These are phyloP conservation scores for Onthophagus sagittarius DNA, from an alignment of 2,888 invertebrate species.

Conservation along the genomic window DNA sequence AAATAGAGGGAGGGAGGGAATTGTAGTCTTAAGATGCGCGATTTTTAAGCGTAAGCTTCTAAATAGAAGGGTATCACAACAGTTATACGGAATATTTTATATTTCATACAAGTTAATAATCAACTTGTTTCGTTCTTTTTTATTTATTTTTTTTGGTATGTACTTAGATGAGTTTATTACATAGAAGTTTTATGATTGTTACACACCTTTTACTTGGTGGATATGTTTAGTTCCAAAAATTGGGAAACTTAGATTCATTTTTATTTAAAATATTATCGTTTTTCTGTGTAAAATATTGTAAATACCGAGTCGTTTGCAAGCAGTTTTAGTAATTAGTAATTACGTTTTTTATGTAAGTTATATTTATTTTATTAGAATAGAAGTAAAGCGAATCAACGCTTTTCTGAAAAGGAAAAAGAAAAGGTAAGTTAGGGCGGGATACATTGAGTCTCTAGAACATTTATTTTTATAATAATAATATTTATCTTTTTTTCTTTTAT, in stretches of 20 bases:
- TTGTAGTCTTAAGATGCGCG: background rate
- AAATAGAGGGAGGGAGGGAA: conserved; percentile 16
- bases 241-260: conserved; percentile 12
- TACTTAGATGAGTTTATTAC: no score
- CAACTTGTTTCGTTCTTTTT: background rate
- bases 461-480: background rate
- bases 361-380: background rate
- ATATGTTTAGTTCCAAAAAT: conserved; percentile 29
- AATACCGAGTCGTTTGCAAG: conserved; percentile 17
- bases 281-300: conserved; percentile 28
- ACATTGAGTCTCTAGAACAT: conserved; percentile 7
- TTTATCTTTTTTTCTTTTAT: background rate
- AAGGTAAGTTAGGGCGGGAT: background rate
- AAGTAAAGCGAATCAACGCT: background rate
- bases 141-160: background rate
- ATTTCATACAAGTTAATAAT: conserved; percentile 17
- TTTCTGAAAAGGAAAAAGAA: background rate
- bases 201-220: conserved; percentile 27
- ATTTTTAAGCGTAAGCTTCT: conserved; percentile 27
- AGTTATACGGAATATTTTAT: conserved; percentile 26
- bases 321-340: background rate
- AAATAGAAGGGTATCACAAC: conserved; percentile 31
- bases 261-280: conserved; percentile 27
- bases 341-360: background rate
- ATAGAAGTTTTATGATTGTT: conserved; percentile 23